phyloP scores from a whole-genome alignment of 1,140 invertebrate species.

The Panonychus citri region DNA sequence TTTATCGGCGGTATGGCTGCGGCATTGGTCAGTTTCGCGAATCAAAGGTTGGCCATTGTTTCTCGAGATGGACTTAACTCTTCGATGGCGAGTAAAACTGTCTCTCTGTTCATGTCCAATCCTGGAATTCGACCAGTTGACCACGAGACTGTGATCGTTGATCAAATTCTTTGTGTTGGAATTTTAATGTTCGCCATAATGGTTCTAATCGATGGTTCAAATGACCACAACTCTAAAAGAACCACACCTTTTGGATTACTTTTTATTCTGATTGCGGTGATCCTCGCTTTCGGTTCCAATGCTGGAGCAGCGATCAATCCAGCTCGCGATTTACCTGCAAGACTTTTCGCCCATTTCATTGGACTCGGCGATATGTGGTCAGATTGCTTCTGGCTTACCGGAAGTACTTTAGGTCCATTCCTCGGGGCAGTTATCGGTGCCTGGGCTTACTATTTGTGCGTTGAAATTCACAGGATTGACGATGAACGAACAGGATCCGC shows the following conservation, averaged over 20 bases:
- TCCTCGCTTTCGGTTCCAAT: constrained; percentile 26
- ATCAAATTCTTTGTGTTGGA: not conserved
- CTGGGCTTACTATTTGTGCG: constrained; percentile 29
- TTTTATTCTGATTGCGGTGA: not conserved
- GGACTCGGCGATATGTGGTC: constrained; percentile 26
- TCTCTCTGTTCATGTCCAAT: too few relatives aligned
- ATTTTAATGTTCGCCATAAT: not conserved
- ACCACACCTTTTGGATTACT: not conserved
- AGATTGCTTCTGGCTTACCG: constrained; percentile 30
- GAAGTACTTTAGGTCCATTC: constrained; percentile 27
- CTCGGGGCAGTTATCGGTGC: constrained; percentile 29
- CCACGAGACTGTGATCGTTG: too few relatives aligned
- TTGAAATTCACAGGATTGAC: not conserved
- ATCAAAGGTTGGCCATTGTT: too few relatives aligned
- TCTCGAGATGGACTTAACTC: too few relatives aligned
- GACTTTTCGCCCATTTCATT: constrained; percentile 29
- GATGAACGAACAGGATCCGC: too few relatives aligned
- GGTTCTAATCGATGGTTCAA: not conserved
- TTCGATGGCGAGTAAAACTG: too few relatives aligned
- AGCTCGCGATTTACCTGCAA: constrained; percentile 34
- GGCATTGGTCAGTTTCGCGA: not conserved
- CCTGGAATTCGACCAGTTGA: too few relatives aligned
- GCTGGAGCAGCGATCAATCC: constrained; percentile 38
- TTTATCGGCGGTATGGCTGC: not conserved
- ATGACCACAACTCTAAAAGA: not conserved